These are phyloP conservation scores for Gavia stellata DNA, from an alignment of 2,113 vertebrate genomes.

Conservation along the genomic window DNA sequence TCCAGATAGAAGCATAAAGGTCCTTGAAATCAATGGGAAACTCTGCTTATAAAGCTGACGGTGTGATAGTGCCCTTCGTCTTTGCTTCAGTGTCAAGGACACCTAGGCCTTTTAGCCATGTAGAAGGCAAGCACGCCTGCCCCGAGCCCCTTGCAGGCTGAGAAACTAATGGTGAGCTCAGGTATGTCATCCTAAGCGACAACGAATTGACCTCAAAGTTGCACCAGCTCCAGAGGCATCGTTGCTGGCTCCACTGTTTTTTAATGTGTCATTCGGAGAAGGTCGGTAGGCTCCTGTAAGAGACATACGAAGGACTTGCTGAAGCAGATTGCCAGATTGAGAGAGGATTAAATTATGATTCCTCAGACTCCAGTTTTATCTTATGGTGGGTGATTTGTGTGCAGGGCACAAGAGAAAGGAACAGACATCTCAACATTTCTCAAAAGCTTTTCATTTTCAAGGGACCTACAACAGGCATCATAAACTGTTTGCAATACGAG, in stretches of 20 bases:
- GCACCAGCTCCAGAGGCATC: neutral
- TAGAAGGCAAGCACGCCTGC: neutral
- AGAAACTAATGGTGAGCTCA: neutral
- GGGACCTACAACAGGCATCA: slow-evolving; percentile 6
- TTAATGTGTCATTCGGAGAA: slow-evolving; percentile 31
- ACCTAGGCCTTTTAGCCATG: neutral
- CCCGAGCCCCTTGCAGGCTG: neutral
- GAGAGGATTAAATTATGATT: slow-evolving; percentile 36
- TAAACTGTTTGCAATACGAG: neutral
- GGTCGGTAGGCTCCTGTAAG: neutral
- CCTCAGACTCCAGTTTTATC: slow-evolving; percentile 12
- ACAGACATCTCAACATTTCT: neutral
- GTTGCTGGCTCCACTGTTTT: neutral
- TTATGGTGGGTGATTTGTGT: neutral
- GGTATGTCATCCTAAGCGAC: slow-evolving; percentile 26
- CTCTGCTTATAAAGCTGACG: neutral
- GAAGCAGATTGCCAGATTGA: slow-evolving; percentile 11
- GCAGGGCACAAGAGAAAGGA: neutral
- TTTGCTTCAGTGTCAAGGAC: neutral
- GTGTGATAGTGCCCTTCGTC: neutral
- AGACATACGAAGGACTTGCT: neutral
- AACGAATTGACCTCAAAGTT: slow-evolving; percentile 49
- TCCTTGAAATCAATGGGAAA: neutral
- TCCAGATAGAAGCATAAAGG: neutral
- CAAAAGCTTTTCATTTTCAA: slow-evolving; percentile 26